Evolutionary conservation across 2,113 vertebrate species (phyloP).

Genomic region (Spermophilus dauricus): DNA sequence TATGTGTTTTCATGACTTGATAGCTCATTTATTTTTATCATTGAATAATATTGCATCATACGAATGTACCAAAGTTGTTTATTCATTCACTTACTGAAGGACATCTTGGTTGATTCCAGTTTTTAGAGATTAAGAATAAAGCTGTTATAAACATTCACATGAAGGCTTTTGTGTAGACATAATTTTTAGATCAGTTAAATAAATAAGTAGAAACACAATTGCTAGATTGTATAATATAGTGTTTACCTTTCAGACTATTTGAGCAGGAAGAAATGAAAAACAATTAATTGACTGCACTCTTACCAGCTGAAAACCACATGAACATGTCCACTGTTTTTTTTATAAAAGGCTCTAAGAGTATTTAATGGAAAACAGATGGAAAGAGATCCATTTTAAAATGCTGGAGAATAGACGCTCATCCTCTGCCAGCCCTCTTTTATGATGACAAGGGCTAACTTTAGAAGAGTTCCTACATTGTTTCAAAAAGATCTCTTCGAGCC

Average conservation of each 20-base stretch:
- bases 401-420: neutral
- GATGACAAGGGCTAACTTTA: neutral
- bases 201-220: neutral
- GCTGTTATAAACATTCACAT: neutral
- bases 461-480: neutral
- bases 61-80: neutral
- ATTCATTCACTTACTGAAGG: neutral
- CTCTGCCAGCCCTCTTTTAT: neutral
- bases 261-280: neutral
- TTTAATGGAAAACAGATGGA: neutral
- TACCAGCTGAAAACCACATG: neutral
- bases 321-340: neutral
- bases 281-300: neutral
- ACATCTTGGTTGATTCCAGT: neutral
- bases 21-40: neutral
- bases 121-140: neutral
- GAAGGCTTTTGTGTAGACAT: neutral
- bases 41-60: neutral
- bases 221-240: neutral
- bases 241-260: neutral
- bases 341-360: neutral
- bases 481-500: neutral
- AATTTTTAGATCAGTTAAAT: conserved; percentile 4
- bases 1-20: neutral
- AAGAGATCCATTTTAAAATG: neutral